Percentiles rank a stretch among this genome's conserved stretches.
Conservation (phyloP, 1,140 invertebrate species). For the Phymorhynchus buccinoides region DNA sequence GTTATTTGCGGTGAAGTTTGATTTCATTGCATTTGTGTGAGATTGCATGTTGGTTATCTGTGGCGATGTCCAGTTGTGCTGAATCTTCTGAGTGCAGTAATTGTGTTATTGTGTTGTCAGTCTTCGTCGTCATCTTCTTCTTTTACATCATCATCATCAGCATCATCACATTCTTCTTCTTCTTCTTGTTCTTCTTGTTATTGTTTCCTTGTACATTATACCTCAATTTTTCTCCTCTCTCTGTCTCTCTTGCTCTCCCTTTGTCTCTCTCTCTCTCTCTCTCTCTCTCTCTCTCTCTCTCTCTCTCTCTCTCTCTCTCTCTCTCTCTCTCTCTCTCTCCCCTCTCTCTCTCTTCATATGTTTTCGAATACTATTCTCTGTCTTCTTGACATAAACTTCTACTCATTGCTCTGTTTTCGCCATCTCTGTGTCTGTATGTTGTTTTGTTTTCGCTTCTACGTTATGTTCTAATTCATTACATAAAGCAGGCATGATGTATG, state of each 20-base stretch:
- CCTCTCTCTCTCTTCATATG: neutral
- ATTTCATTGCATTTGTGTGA: too few species aligned
- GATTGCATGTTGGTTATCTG: neutral
- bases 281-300: constrained; percentile 9
- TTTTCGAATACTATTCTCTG: neutral
- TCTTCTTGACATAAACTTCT: too few species aligned
- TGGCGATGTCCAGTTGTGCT: neutral
- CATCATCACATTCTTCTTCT: neutral
- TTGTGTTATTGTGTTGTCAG: neutral
- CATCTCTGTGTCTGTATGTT: too few species aligned
- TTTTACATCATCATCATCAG: neutral
- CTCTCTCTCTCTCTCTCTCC: constrained; percentile 14
- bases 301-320: constrained; percentile 27
- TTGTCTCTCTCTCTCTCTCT: constrained; percentile 19
- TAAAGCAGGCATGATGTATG: too few species aligned
- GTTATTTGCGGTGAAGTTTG: neutral
- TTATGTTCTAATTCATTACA: too few species aligned
- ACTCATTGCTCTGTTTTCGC: too few species aligned
- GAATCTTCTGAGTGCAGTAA: neutral
- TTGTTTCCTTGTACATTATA: neutral
- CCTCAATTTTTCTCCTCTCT: neutral
- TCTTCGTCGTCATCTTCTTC: neutral
- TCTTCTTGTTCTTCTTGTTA: neutral
- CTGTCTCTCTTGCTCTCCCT: constrained; percentile 6
- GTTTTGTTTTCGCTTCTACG: too few species aligned